Evolutionary conservation across 2,797 vertebrate species (phyloP).

Genomic region (Psittacula echo): DNA sequence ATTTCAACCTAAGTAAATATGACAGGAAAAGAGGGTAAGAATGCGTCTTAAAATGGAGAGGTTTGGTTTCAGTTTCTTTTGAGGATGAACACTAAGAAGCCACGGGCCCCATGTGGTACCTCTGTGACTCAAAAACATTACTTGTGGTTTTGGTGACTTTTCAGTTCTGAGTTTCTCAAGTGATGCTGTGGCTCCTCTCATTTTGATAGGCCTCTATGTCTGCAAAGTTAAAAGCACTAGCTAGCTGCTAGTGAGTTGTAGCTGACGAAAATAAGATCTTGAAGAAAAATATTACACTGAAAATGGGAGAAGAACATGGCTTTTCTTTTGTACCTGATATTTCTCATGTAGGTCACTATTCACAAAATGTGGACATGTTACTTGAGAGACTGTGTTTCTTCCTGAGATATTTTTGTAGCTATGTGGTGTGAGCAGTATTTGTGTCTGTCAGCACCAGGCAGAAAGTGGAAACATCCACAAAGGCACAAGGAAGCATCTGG

Average conservation of each 20-base stretch:
- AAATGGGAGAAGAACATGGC: neutral
- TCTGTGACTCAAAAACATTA: neutral
- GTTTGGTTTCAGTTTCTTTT: neutral
- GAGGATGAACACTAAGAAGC: neutral
- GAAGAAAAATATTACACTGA: neutral
- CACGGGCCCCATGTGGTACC: fast-evolving
- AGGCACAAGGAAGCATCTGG: neutral
- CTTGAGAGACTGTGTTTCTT: neutral
- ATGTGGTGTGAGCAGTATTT: neutral
- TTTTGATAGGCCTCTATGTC: neutral
- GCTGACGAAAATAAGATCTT: neutral
- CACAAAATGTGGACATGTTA: neutral
- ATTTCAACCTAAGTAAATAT: neutral
- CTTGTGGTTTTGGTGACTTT: neutral
- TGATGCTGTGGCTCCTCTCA: neutral
- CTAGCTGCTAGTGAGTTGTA: neutral
- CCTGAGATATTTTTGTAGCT: neutral
- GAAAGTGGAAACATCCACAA: neutral
- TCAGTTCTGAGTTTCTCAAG: neutral
- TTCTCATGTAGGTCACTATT: neutral
- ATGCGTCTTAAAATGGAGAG: neutral
- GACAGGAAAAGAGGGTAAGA: neutral
- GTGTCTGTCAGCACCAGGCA: neutral
- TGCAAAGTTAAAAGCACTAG: neutral
- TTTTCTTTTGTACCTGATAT: neutral